These are phyloP conservation scores for Mormyrops boulengeri DNA, from an alignment of 2,797 vertebrate genomes.

Conservation along the genomic window DNA sequence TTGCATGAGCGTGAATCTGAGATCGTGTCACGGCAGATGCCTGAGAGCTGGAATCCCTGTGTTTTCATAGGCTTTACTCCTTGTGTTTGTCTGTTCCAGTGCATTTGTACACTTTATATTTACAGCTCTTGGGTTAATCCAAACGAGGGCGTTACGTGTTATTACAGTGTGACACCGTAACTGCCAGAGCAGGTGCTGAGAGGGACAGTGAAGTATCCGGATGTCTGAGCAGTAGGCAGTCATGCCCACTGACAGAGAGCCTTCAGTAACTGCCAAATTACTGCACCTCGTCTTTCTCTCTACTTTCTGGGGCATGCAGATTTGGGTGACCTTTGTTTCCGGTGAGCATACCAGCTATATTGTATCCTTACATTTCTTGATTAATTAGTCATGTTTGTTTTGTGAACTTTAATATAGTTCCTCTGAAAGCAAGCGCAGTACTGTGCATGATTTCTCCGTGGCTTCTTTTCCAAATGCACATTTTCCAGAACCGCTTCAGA, in stretches of 20 bases:
- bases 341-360: conserved; percentile 39
- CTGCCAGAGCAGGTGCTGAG: conserved; percentile 2
- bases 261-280: conserved; percentile 57
- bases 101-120: neutral
- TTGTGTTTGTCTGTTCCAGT: neutral
- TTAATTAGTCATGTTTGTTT: neutral
- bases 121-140: neutral
- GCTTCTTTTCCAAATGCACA: neutral
- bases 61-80: neutral
- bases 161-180: neutral
- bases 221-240: conserved; percentile 18
- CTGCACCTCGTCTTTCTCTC: conserved; percentile 71
- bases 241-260: conserved; percentile 61
- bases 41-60: neutral
- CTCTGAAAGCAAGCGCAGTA: neutral
- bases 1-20: neutral
- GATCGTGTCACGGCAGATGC: neutral
- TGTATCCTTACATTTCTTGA: neutral
- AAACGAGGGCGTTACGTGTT: neutral
- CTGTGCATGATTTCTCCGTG: neutral
- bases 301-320: conserved; percentile 80
- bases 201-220: neutral
- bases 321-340: conserved; percentile 75
- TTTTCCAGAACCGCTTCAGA: neutral
- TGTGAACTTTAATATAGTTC: neutral